These are phyloP conservation scores for Collichthys lucidus DNA, from an alignment of 2,113 vertebrate species.

Conservation along the genomic window DNA sequence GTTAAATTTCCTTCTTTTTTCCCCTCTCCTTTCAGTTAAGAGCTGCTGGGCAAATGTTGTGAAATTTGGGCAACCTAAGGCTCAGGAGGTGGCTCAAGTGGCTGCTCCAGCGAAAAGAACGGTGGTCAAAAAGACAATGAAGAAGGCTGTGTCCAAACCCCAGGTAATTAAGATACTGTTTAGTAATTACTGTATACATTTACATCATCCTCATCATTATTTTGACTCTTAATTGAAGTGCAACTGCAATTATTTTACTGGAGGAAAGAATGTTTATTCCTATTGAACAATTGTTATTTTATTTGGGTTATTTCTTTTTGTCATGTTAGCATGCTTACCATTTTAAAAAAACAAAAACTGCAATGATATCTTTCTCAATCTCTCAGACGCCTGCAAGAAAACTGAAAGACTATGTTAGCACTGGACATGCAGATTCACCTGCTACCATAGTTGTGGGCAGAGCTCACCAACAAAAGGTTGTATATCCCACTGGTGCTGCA, in stretches of 20 bases:
- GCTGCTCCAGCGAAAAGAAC: constrained; percentile 65
- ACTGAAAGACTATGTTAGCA: constrained; percentile 79
- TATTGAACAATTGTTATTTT: background rate
- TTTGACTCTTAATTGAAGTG: too few species aligned
- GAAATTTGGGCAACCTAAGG: constrained; percentile 85
- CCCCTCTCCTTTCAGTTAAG: constrained; percentile 71
- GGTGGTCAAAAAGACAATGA: constrained; percentile 50
- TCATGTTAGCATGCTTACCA: background rate
- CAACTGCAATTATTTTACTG: background rate
- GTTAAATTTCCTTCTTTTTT: background rate
- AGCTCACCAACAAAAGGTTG: constrained; percentile 78
- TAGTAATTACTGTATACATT: background rate
- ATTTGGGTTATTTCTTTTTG: background rate
- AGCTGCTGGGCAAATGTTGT: constrained; percentile 89
- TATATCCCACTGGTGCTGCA: constrained; percentile 69
- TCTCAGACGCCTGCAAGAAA: constrained; percentile 85
- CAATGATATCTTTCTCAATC: background rate
- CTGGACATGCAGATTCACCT: constrained; percentile 91
- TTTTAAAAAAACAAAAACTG: background rate
- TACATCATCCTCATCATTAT: too few species aligned
- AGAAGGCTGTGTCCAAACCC: constrained; percentile 51
- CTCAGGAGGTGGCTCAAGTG: constrained; percentile 72
- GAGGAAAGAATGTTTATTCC: too few species aligned
- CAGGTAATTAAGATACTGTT: constrained; percentile 75
- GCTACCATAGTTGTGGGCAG: constrained; percentile 86